These are phyloP conservation scores for Drosophila meridiana DNA, from an alignment of 2,888 invertebrate species.

Conservation along the genomic window DNA sequence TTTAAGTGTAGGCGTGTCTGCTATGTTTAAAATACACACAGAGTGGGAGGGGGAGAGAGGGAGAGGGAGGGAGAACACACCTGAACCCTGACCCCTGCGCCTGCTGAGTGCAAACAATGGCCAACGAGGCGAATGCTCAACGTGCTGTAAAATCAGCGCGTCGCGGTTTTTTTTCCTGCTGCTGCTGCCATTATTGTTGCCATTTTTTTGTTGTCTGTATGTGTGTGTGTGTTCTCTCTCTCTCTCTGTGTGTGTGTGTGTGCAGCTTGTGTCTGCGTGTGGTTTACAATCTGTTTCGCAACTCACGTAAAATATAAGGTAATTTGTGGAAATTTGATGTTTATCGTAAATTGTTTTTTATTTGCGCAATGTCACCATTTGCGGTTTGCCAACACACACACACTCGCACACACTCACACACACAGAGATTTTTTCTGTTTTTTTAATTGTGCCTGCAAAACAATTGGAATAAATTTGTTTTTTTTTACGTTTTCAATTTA, in stretches of 20 bases:
- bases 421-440: slow-evolving; percentile 19
- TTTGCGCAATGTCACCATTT: slow-evolving; percentile 82
- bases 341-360: slow-evolving; percentile 85
- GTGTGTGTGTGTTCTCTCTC: slow-evolving; percentile 14
- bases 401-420: slow-evolving; percentile 27
- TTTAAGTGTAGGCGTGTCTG: slow-evolving; percentile 75
- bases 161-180: slow-evolving; percentile 59
- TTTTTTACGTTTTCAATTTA: slow-evolving; percentile 65
- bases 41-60: too few relatives aligned
- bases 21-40: slow-evolving; percentile 67
- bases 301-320: slow-evolving; percentile 85
- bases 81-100: slow-evolving; percentile 10
- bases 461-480: slow-evolving; percentile 60
- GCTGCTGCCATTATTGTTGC: slow-evolving; percentile 20
- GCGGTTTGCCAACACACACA: slow-evolving; percentile 68
- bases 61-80: background rate
- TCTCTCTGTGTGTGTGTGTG: slow-evolving; percentile 6
- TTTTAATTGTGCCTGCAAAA: slow-evolving; percentile 64
- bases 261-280: slow-evolving; percentile 58
- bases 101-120: slow-evolving; percentile 65
- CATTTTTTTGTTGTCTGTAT: slow-evolving; percentile 34
- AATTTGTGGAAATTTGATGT: slow-evolving; percentile 85
- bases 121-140: slow-evolving; percentile 69
- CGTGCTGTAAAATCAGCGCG: slow-evolving; percentile 76
- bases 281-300: slow-evolving; percentile 82